These are phyloP conservation scores for Oncopodura yosiiana DNA, from an alignment of 1,140 invertebrate genomes.

Conservation along the genomic window DNA sequence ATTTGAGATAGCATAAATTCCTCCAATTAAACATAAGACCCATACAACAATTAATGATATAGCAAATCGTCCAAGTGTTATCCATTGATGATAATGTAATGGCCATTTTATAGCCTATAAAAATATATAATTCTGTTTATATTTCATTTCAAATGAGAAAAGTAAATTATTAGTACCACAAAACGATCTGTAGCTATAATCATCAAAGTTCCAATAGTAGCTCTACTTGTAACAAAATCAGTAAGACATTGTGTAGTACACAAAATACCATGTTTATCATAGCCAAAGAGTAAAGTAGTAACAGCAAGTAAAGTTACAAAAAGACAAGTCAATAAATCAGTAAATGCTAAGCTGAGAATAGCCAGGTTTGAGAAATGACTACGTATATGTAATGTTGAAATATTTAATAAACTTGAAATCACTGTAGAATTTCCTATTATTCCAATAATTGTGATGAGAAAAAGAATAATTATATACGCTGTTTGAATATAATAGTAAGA, in stretches of 20 bases:
- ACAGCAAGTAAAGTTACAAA: slow-evolving; percentile 2
- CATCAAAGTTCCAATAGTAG: not conserved
- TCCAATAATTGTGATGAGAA: slow-evolving; percentile 4
- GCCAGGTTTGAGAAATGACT: not conserved
- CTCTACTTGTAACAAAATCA: not conserved
- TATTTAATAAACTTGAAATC: not conserved
- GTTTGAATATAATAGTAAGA: not conserved
- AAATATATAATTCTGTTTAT: not conserved
- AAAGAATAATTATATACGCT: not conserved
- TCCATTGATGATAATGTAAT: slow-evolving; percentile 8
- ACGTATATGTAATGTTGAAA: not conserved
- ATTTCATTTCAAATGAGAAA: not conserved
- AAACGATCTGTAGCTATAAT: not conserved
- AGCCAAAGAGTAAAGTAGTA: not conserved
- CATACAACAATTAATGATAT: slow-evolving; percentile 1
- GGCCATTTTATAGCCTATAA: not conserved
- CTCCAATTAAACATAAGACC: slow-evolving; percentile 1
- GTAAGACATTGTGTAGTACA: slow-evolving; percentile 3
- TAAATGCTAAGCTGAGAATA: not conserved
- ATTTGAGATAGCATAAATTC: not conserved
- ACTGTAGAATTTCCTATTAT: not conserved
- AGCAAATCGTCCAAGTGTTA: not conserved
- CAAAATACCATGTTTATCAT: not conserved
- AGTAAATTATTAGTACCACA: not conserved
- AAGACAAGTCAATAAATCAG: not conserved